These are phyloP conservation scores for Yoshiicerus persimilis DNA, from an alignment of 1,140 invertebrate species.

Conservation along the genomic window DNA sequence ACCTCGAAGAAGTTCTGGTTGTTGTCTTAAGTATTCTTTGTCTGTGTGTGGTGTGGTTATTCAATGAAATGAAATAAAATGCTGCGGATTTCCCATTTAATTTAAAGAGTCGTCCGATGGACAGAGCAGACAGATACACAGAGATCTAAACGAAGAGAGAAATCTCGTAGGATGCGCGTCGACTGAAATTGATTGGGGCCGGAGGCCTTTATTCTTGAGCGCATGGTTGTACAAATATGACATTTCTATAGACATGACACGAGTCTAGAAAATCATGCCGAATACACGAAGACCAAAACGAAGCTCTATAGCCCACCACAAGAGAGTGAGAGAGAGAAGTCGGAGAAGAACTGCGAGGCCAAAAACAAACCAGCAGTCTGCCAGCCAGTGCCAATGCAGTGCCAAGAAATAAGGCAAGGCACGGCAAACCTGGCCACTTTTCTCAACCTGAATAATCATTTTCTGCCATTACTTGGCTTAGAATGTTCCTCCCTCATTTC, in stretches of 20 bases:
- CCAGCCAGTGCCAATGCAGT: background rate
- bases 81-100: slow-evolving; percentile 15
- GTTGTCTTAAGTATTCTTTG: background rate
- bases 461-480: slow-evolving; percentile 1
- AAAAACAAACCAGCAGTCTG: background rate
- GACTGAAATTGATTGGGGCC: slow-evolving; percentile 42
- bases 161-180: slow-evolving; percentile 38
- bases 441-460: slow-evolving; percentile 20
- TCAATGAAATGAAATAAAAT: slow-evolving; percentile 11
- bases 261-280: slow-evolving; percentile 14
- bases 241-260: slow-evolving; percentile 36
- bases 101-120: background rate
- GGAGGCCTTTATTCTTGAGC: slow-evolving; percentile 27
- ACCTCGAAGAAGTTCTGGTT: background rate
- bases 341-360: background rate
- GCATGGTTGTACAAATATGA: slow-evolving; percentile 42
- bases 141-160: slow-evolving; percentile 9
- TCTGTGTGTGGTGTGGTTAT: background rate
- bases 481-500: slow-evolving; percentile 14
- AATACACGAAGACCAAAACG: background rate
- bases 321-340: background rate
- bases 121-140: background rate
- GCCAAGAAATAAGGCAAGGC: background rate
- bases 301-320: background rate
- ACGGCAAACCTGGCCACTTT: background rate